A percentile compares a stretch with the other conserved stretches of the same genome.
Evolutionary conservation across 2,113 vertebrate genomes (phyloP).

Genomic region (Phylloscopus whistleri): DNA sequence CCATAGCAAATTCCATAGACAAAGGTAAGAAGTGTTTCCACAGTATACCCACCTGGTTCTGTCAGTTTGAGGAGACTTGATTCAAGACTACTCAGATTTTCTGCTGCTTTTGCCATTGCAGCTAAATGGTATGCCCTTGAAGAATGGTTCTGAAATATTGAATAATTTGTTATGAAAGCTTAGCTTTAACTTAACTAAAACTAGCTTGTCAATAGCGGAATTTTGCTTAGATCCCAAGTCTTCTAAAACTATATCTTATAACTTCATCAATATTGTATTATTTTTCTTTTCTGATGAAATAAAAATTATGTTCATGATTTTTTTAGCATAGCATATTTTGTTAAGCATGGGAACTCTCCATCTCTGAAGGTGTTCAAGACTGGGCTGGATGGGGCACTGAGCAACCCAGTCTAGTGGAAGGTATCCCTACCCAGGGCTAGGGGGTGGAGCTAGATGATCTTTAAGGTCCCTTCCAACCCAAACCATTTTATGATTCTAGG

Average conservation of each 20-base stretch:
- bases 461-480: neutral
- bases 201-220: neutral
- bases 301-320: neutral
- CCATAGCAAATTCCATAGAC: neutral
- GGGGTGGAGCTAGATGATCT: neutral
- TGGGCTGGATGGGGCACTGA: neutral
- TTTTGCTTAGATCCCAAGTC: neutral
- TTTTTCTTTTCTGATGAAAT: neutral
- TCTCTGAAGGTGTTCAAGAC: neutral
- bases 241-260: neutral
- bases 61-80: conserved; percentile 70
- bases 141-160: conserved; percentile 49
- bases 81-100: conserved; percentile 78
- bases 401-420: neutral
- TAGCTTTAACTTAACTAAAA: neutral
- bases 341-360: neutral
- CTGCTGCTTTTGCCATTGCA: conserved; percentile 67
- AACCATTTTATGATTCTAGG: neutral
- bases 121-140: conserved; percentile 40
- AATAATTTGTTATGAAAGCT: neutral
- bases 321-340: neutral
- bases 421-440: neutral
- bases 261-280: neutral
- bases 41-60: conserved; percentile 46
- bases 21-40: neutral